Percentiles rank a stretch among this genome's conserved stretches.
phyloP scores from a whole-genome alignment of 2,797 vertebrate species.

The Crocidura indochinensis region DNA sequence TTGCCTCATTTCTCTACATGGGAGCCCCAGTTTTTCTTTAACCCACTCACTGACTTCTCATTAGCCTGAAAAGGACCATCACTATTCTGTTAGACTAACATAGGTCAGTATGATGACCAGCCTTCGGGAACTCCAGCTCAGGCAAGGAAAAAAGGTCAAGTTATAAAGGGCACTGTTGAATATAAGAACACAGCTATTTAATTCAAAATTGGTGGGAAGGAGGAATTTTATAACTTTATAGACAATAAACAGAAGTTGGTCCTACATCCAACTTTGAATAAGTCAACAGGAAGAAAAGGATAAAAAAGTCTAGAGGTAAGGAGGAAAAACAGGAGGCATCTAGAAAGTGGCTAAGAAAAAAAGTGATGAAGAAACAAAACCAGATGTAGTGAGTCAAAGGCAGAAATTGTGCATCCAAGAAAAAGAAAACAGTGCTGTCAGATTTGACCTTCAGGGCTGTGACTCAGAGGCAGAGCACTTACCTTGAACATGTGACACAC shows the following conservation, averaged over 20 bases:
- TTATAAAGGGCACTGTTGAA: not conserved
- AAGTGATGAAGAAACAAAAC: not conserved
- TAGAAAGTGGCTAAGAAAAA: not conserved
- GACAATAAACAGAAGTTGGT: constrained; percentile 15
- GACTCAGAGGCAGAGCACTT: too few relatives aligned
- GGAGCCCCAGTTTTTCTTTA: not conserved
- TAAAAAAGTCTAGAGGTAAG: not conserved
- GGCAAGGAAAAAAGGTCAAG: not conserved
- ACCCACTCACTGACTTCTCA: not conserved
- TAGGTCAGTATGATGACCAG: accelerated
- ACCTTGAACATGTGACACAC: too few relatives aligned
- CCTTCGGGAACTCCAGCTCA: not conserved
- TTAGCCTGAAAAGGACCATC: not conserved
- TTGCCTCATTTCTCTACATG: not conserved
- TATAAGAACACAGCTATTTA: not conserved
- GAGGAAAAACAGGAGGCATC: not conserved
- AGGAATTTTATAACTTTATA: constrained; percentile 2
- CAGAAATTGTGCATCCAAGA: not conserved
- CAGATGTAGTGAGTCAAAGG: not conserved
- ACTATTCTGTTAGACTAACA: not conserved
- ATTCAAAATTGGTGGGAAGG: not conserved
- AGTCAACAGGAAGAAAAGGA: not conserved
- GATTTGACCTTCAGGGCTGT: too few relatives aligned
- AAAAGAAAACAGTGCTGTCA: not conserved
- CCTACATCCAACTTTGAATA: constrained; percentile 43